These are phyloP conservation scores for Protula sp. DNA, from an alignment of 2,888 invertebrate genomes.

Conservation along the genomic window DNA sequence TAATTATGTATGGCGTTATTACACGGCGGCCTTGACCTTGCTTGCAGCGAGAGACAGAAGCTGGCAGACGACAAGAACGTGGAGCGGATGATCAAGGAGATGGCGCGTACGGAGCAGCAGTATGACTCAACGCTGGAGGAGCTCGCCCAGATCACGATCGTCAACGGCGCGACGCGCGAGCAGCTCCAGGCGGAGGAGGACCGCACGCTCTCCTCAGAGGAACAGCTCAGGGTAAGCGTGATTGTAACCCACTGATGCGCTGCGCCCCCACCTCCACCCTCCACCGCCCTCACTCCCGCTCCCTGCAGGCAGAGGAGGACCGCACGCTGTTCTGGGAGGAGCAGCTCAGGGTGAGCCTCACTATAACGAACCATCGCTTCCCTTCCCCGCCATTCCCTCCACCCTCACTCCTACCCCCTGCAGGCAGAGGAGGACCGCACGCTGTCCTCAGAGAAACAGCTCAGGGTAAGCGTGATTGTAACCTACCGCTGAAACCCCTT, in stretches of 20 bases:
- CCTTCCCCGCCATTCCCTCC: too few species aligned
- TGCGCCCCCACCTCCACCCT: too few species aligned
- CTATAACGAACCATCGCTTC: too few species aligned
- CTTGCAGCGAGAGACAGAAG: conserved; percentile 30
- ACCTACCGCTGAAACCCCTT: too few species aligned
- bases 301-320: conserved; percentile 39
- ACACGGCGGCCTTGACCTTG: too few species aligned
- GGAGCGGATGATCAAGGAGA: conserved; percentile 40
- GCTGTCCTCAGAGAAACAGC: conserved; percentile 18
- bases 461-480: conserved; percentile 9
- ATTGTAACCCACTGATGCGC: neutral
- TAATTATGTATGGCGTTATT: too few species aligned
- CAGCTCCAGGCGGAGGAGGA: conserved; percentile 41
- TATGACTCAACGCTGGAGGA: conserved; percentile 39
- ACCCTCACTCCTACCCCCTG: too few species aligned
- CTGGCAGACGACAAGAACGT: conserved; percentile 44
- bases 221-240: conserved; percentile 9
- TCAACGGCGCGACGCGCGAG: conserved; percentile 34
- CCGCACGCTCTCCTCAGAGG: conserved; percentile 28
- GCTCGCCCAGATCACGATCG: conserved; percentile 29
- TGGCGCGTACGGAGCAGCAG: conserved; percentile 33
- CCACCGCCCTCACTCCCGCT: too few species aligned
- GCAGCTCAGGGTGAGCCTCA: conserved; percentile 9
- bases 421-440: conserved; percentile 39
- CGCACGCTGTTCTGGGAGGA: conserved; percentile 28